Percentiles rank a stretch among this genome's conserved stretches.
phyloP scores from a whole-genome alignment of 2,888 invertebrate species.

The Agriopis leucophaearia region DNA sequence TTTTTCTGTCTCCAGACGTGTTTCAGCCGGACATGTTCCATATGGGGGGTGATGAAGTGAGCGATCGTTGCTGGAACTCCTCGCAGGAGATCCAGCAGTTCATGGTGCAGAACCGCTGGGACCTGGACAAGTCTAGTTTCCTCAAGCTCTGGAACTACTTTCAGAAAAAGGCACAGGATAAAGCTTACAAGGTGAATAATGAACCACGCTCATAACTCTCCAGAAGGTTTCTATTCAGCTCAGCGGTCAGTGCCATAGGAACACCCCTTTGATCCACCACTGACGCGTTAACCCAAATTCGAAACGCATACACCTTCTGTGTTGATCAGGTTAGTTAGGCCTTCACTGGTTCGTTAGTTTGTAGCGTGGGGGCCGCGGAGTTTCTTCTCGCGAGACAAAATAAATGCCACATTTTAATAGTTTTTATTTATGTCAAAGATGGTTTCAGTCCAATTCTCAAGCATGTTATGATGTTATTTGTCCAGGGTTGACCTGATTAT shows the following conservation, averaged over 20 bases:
- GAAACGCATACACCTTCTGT: no score
- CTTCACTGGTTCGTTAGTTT: no score
- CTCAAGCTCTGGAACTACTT: constrained; percentile 91
- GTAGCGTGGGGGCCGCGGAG: no score
- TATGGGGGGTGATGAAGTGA: constrained; percentile 95
- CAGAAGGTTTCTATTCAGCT: no score
- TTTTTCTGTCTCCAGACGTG: constrained; percentile 68
- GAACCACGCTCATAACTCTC: background rate
- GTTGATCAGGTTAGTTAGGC: no score
- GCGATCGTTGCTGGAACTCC: constrained; percentile 91
- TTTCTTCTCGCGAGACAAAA: no score
- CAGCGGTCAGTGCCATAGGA: no score
- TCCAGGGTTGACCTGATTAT: background rate
- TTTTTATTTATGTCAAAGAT: no score
- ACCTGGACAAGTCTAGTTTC: constrained; percentile 85
- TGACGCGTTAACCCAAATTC: no score
- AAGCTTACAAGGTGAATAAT: constrained; percentile 79
- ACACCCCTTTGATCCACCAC: no score
- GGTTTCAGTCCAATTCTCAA: no score
- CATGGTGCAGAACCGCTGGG: constrained; percentile 89
- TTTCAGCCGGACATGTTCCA: constrained; percentile 92
- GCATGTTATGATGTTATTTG: background rate
- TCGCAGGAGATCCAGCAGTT: constrained; percentile 89
- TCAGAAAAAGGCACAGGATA: constrained; percentile 89
- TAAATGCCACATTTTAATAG: no score